A percentile compares a stretch with the other conserved stretches of the same genome.
Evolutionary conservation across 2,797 vertebrate genomes (phyloP).

Genomic region (Sarcoramphus papa): DNA sequence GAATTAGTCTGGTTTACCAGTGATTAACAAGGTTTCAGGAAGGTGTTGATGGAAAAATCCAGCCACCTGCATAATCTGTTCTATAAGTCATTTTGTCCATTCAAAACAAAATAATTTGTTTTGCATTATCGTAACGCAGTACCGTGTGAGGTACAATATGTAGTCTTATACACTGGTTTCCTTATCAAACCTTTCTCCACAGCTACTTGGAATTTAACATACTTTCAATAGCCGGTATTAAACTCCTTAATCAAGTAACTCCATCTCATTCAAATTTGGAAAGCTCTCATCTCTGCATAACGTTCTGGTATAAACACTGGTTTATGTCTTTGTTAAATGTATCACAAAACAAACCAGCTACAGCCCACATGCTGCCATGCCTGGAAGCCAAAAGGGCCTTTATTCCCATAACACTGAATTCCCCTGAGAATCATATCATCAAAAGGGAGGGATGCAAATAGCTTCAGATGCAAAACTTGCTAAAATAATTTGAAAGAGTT

Average conservation of each 20-base stretch:
- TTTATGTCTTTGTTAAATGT: background rate
- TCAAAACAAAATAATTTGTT: background rate
- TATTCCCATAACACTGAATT: background rate
- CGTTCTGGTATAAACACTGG: background rate
- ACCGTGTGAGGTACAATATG: background rate
- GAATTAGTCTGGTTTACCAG: background rate
- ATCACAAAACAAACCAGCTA: background rate
- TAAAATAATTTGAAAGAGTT: background rate
- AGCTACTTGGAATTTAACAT: background rate
- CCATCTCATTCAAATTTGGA: background rate
- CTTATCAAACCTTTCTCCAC: background rate
- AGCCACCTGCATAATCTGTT: background rate
- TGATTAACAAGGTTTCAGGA: background rate
- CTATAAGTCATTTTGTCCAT: background rate
- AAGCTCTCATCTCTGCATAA: background rate
- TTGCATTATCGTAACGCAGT: background rate
- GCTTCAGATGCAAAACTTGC: conserved; percentile 14
- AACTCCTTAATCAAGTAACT: background rate
- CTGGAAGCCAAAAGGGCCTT: background rate
- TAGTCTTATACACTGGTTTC: fast-evolving
- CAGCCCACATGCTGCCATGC: background rate
- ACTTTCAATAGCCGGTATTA: background rate
- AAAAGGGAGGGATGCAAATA: background rate
- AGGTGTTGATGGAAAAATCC: background rate
- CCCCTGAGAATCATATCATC: background rate